Base-by-base conservation (phyloP, 2,797 vertebrate species). In the Momotus momota region DNA sequence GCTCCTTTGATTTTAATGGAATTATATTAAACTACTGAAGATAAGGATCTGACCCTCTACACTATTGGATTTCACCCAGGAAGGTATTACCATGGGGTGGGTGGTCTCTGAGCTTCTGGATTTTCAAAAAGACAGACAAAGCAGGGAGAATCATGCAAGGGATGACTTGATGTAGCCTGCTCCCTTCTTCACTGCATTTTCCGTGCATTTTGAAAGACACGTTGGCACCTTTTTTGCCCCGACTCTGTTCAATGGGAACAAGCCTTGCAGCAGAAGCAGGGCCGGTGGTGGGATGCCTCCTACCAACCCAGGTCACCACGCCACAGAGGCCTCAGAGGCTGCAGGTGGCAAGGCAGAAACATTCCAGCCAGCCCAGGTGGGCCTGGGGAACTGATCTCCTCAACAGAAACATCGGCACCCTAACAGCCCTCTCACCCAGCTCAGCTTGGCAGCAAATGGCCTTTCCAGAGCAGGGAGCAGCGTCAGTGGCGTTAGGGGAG, bases 221-320 rank as follows among this genome's bases (percentile, higher is more conserved):
- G 29, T 92, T 77, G 33, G 49, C 38, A 67, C 12, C 5, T 58
- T 43, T 46, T 51, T 27, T 58, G 7, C 41, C 17, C 25, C 41
- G 2, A 31, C 4, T 9, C 25, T 3, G 6, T 40, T 52, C 5
- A 9, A 7, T 22, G 7, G 38, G 40, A 90, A 43, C 12, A 18
- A 58, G 43, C 14, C 33, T 73, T 4, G 1, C 72, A 55, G 66
- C 12, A 33, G 22, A 14, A 81, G 41, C 25, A 74, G 25, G 1
- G 0, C 8, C 23, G 12, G 17, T 0, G 0, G 12, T 43, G 48
- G 18, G 40, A 81, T 40, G 26, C 10, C 38, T 48, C 49, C 66
- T 69, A 22, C 33, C 21, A 46, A 2, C 3, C 17, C 46, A 79
- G 22, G 15, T 91, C 21, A 11, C 22, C 29, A 38, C 51, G 27